These are phyloP conservation scores for Epizoanthus scotinus DNA, from an alignment of 92 coral and sea anemone species.

Conservation along the genomic window DNA sequence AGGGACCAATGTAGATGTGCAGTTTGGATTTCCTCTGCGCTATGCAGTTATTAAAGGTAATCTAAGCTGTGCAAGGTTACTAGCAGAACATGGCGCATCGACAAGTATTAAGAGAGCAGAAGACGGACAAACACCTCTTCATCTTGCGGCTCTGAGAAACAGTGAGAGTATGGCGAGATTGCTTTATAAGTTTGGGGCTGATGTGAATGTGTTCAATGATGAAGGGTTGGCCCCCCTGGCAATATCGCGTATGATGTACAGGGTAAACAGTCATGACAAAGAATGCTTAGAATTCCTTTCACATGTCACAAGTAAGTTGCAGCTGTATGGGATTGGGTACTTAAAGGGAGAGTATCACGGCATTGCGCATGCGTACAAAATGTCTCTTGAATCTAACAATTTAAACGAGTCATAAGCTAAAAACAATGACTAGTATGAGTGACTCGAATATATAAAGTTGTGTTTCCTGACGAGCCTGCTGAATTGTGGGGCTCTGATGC, in stretches of 20 bases:
- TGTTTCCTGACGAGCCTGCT: too few species aligned
- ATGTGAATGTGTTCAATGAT: slow-evolving; percentile 76
- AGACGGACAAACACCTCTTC: slow-evolving; percentile 87
- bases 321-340: too few species aligned
- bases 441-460: too few species aligned
- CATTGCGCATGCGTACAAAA: too few species aligned
- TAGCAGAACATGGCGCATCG: slow-evolving; percentile 81
- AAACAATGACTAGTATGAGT: too few species aligned
- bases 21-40: slow-evolving; percentile 83
- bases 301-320: slow-evolving; percentile 74
- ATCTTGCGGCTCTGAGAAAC: slow-evolving; percentile 78
- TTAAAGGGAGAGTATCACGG: too few species aligned
- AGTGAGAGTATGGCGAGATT: slow-evolving; percentile 75
- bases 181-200: slow-evolving; percentile 87
- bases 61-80: slow-evolving; percentile 71
- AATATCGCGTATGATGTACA: slow-evolving; percentile 82
- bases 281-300: slow-evolving; percentile 73
- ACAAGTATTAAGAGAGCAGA: slow-evolving; percentile 75
- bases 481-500: too few species aligned
- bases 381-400: too few species aligned
- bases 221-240: slow-evolving; percentile 85
- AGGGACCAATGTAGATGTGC: slow-evolving; percentile 85
- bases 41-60: slow-evolving; percentile 90
- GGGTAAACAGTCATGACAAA: slow-evolving; percentile 61
- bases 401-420: too few species aligned